Evolutionary conservation across 2,888 invertebrate genomes (phyloP), one percentile per base, ranked within the genome.

Genomic region (Pachliopta kotzebuea): DNA sequence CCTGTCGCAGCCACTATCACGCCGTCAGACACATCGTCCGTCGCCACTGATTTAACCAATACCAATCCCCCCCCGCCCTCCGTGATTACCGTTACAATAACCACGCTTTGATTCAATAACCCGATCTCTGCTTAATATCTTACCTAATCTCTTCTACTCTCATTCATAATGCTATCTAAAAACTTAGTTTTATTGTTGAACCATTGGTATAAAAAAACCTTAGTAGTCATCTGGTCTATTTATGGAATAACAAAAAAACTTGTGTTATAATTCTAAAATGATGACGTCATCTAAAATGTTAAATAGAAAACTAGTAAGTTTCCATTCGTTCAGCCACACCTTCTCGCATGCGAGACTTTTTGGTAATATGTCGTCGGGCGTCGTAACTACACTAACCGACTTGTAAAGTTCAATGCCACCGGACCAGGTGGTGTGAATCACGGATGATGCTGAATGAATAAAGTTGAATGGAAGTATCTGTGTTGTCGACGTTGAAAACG

Each of bases 351-450:
- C 71, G 69, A 75, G 76, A 77, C 18, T 81, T 83, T 85, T 84
- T 80, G 83, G 80, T 81, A 80, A 73, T 72, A 69, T 73, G 76
- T 76, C 76, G 74, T 73, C 74, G 71, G 65, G 70, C 65, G 57
- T 59, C 62, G 68, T 69, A 69, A 71, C 70, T 74, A 76, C 73
- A 71, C 72, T 76, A 76, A 74, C 73, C 74, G 75, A 73, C 70
- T 73, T 74, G 68, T 61, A 69, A 78, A 72, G 86, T 83, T 88
- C 88, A 87, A 80, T 80, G 86, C 73, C 88, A 79, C 73, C 72
- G 65, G 67, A 75, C 85, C 86, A 88, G 87, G 86, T 88, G 88
- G 78, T 77, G 73, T 72, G 70, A 64, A 52, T 56, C 68, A 64
- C 45, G 66, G 71, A 77, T 76, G 71, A 56, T n/a, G 45, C 18